Evolutionary conservation across 2,888 invertebrate genomes (phyloP).

Genomic region (Folsomia manolachei): DNA sequence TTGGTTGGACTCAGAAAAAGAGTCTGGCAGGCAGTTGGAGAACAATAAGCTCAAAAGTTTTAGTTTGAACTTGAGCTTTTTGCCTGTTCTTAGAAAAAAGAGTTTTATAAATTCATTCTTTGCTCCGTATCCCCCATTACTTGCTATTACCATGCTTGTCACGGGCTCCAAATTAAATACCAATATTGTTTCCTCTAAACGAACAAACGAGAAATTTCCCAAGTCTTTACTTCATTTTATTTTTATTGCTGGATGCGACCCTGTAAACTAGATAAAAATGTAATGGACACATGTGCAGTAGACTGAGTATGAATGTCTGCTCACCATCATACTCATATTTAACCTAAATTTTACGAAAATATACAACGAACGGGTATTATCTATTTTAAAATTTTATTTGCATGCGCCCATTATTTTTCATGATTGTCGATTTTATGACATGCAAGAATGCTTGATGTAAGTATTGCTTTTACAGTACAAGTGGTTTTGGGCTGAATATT

Average conservation of each 20-base stretch:
- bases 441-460: not conserved
- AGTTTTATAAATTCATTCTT: slow-evolving; percentile 4
- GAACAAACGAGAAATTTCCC: not conserved
- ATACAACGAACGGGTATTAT: no score
- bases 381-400: no score
- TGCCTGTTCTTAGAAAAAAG: not conserved
- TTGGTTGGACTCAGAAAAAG: not conserved
- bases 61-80: slow-evolving; percentile 7
- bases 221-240: not conserved
- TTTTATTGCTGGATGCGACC: no score
- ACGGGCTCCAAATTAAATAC: not conserved
- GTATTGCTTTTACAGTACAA: not conserved
- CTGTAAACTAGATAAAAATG: no score
- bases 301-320: no score
- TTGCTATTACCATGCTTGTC: not conserved
- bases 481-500: not conserved
- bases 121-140: not conserved
- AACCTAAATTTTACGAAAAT: no score
- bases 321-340: no score
- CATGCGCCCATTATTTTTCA: no score
- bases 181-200: not conserved
- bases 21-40: not conserved
- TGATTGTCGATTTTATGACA: slow-evolving; percentile 14
- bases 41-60: not conserved
- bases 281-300: no score